Base-by-base conservation (phyloP, 2,113 vertebrate genomes). In the Vicugna pacos region DNA sequence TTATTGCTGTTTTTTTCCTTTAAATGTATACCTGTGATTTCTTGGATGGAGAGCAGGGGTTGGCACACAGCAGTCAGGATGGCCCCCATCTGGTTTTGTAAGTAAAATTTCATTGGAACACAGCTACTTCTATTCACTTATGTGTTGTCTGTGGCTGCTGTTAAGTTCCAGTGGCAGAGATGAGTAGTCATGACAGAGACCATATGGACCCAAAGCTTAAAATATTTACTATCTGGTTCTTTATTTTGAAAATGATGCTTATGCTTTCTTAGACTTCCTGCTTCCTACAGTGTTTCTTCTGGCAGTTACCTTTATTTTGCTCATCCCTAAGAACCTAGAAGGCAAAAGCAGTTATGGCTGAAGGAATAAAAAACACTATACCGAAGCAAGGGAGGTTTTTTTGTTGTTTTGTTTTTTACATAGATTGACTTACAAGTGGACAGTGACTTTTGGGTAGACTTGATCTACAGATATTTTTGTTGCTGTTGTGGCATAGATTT, bases 101-200 rank as follows among this genome's bases (percentile, higher is more conserved):
- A 95, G 52, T 85, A 54, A 80, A 67, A 35, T 67, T 96, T 93
- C 88, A 30, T 58, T 87, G 70, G 46, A 56, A 94, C 19, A 67
- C 32, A 89, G 64, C 64, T 72, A 28, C 24, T 81, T 69, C 42
- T 94, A 11, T 60, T 75, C 28, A 76, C 84, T 89, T 81, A 30
- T 58, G 2, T 56, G 42, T 94, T 72, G 24, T 81, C 32, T 69
- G 15, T 88, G 81, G 17, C 65, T 84, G 48, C n/a, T 91, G 91
- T 76, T 0, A 4, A 56, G 30, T n/a, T 60, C 73, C 30, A 60
- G 20, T 54, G 69, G 35, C 52, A 91, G 76, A 69, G n/a, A 2
- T 91, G 50, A 80, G 30, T 87, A 76, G 24, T 86, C 56, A 7
- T 58, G 14, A 94, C 32, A 69, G 32, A 91, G 58, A 54, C 17